Percentiles rank a stretch among this genome's conserved stretches.
Conservation (phyloP, 2,113 vertebrate genomes). For the Pongo abelii region DNA sequence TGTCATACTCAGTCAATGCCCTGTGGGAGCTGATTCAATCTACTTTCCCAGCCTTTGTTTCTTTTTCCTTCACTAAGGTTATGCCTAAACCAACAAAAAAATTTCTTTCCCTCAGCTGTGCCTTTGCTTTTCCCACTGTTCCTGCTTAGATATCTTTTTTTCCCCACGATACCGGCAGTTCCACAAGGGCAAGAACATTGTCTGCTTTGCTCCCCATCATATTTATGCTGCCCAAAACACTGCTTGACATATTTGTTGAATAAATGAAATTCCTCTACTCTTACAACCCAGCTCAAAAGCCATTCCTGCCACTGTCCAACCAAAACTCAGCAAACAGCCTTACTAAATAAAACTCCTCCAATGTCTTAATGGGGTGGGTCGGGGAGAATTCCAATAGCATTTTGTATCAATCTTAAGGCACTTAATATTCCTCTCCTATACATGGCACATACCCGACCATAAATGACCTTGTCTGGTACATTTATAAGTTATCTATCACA, state of each 20-base stretch:
- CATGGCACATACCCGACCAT: background rate
- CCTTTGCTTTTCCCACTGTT: background rate
- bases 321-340: background rate
- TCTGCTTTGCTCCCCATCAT: background rate
- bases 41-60: background rate
- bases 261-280: background rate
- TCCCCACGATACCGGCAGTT: background rate
- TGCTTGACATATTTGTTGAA: background rate
- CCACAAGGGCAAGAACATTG: background rate
- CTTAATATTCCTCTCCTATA: background rate
- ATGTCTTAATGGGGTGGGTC: background rate
- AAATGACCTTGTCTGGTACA: background rate
- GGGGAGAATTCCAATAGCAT: background rate
- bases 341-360: background rate
- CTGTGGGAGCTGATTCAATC: background rate
- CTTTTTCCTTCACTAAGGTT: background rate
- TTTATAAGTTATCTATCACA: no score
- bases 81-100: background rate
- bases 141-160: background rate
- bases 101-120: background rate
- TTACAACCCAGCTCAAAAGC: background rate
- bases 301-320: background rate
- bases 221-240: background rate
- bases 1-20: background rate
- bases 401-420: background rate